phyloP scores from a whole-genome alignment of 2,113 vertebrate genomes.

The Scytalopus superciliaris region DNA sequence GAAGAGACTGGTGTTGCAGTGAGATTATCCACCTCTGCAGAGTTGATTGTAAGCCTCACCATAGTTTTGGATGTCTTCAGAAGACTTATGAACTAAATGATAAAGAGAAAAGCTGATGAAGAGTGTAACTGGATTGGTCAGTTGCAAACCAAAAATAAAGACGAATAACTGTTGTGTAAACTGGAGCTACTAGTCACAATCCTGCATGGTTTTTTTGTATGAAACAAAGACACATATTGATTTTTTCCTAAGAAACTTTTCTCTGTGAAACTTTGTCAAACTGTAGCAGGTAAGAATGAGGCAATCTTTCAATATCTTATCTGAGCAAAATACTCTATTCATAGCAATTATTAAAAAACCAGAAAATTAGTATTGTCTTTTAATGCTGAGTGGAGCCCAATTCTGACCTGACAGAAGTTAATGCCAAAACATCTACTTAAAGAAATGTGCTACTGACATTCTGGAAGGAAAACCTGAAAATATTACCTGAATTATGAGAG shows the following conservation, averaged over 20 bases:
- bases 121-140: background rate
- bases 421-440: background rate
- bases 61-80: conserved; percentile 76
- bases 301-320: background rate
- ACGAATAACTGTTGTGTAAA: background rate
- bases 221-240: background rate
- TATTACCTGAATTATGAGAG: background rate
- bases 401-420: background rate
- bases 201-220: background rate
- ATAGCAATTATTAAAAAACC: background rate
- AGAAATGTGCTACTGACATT: background rate
- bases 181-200: background rate
- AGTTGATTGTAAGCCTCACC: conserved; percentile 80
- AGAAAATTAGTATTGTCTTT: background rate
- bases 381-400: background rate
- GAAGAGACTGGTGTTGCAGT: conserved; percentile 15
- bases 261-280: background rate
- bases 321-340: background rate
- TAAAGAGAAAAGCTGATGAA: background rate
- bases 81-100: conserved; percentile 79
- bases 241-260: background rate
- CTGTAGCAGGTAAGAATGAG: background rate
- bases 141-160: background rate
- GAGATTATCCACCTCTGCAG: conserved; percentile 54
- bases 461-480: background rate